Base-by-base conservation (phyloP, 2,888 invertebrate genomes). In the Mesochorus sp. region DNA sequence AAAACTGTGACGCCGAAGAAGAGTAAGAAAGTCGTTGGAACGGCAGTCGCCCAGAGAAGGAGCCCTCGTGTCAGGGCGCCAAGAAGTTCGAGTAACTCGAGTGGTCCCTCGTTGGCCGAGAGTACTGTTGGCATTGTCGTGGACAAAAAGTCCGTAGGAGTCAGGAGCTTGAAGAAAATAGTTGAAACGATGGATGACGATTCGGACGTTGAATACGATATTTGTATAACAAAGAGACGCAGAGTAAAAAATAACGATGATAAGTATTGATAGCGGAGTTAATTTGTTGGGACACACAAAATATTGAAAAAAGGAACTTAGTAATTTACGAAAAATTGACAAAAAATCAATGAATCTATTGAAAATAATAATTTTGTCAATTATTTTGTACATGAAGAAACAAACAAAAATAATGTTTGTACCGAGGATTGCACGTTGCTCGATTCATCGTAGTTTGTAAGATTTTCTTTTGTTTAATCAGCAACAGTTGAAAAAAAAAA, bases 131-230 rank as follows among this genome's bases (percentile, higher is more conserved):
- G 85, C 19, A 68, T 89, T 39, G 75, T 90, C 62, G 83, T 87
- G 2, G 87, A 89, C 57, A 88, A 87, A 76, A 88, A 86, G 51
- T 85, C 88, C 31, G 86, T 84, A 49, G 84, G 82, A 39, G 64
- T 83, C 14, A 83, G 75, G 24, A 86, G 88, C 49, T 82, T 88
- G 73, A 85, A 79, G 70, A 80, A 86, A 57, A 80, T 82, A 55
- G 61, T 89, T 42, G 75, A 83, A 17, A 80, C 84, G 17, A 88
- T 90, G 61, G 85, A 79, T 6, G 82, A 82, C 39, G 84, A 90
- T 21, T 86, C 89, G 10, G 88, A 88, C 53, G 86, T 82, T 26
- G 88, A 89, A 62, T 89, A 88, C 70, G 89, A 88, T 71, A 86
- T 89, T 57, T 85, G 85, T 83, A 88, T 88, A 75, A 85, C 83